A percentile compares a stretch with the other conserved stretches of the same genome.
These are phyloP conservation scores for Dicyrtoma fusca DNA, from an alignment of 2,888 invertebrate species.

Conservation along the genomic window DNA sequence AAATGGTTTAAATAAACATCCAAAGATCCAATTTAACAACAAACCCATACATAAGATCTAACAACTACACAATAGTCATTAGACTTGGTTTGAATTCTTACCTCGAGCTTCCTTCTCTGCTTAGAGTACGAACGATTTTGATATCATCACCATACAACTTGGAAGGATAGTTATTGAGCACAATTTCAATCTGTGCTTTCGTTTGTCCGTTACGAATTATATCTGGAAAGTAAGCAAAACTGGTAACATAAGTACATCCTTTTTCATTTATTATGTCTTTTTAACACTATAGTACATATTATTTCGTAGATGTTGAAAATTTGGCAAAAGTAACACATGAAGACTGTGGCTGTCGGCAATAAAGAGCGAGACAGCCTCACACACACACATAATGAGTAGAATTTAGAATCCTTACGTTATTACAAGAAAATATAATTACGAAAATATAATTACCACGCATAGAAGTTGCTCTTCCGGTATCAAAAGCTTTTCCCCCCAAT, in stretches of 20 bases:
- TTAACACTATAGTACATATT: not conserved
- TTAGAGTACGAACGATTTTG: slow-evolving; percentile 15
- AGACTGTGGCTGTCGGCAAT: too few relatives aligned
- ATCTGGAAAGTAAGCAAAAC: not conserved
- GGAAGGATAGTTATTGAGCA: slow-evolving; percentile 20
- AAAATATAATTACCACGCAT: slow-evolving; percentile 24
- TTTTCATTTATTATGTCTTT: not conserved
- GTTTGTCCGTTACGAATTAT: not conserved
- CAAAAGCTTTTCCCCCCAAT: slow-evolving; percentile 34
- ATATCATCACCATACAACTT: slow-evolving; percentile 33
- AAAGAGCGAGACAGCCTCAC: too few relatives aligned
- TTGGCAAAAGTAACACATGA: too few relatives aligned
- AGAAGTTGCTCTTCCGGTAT: slow-evolving; percentile 20
- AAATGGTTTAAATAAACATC: not conserved
- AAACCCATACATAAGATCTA: not conserved
- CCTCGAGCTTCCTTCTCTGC: slow-evolving; percentile 31
- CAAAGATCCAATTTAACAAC: not conserved
- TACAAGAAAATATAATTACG: not conserved
- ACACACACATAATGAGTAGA: not conserved
- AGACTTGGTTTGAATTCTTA: too few relatives aligned
- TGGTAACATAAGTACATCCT: not conserved
- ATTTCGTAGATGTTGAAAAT: too few relatives aligned
- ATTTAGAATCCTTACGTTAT: too few relatives aligned
- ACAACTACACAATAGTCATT: too few relatives aligned
- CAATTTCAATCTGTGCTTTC: slow-evolving; percentile 32